Percentiles rank a stretch among this genome's conserved stretches.
Conservation (phyloP, 2,888 invertebrate genomes). For the Tipula unca region DNA sequence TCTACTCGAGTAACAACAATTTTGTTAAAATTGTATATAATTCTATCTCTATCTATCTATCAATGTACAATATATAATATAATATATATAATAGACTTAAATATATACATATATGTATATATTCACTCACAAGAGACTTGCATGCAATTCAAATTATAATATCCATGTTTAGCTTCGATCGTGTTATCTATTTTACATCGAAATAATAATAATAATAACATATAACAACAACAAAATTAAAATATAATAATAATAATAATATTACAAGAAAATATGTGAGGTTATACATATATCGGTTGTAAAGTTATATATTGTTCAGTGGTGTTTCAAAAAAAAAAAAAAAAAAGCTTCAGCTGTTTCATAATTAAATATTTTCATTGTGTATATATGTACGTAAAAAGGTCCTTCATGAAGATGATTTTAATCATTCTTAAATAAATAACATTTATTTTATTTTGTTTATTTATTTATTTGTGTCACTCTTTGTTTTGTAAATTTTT, state of each 20-base stretch:
- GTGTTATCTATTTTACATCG: conserved; percentile 18
- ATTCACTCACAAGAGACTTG: conserved; percentile 16
- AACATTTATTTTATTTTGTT: background rate
- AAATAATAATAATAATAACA: background rate
- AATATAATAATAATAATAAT: background rate
- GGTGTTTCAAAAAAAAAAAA: background rate
- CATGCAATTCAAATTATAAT: conserved; percentile 18
- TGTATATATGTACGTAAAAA: background rate
- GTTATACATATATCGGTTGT: background rate
- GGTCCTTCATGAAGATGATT: background rate
- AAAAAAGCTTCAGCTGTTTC: background rate
- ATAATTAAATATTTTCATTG: background rate
- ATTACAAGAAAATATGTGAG: conserved; percentile 14
- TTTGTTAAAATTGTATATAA: background rate
- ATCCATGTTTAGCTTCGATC: conserved; percentile 18
- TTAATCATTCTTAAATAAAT: background rate
- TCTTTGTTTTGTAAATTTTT: background rate
- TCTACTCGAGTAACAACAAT: conserved; percentile 1
- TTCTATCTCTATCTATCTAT: background rate
- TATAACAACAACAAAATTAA: background rate
- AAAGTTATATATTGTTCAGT: background rate
- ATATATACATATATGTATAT: background rate
- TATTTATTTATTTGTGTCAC: background rate
- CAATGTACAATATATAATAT: too few species aligned
- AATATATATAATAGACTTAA: background rate